These are phyloP conservation scores for Ecdyonurus torrentis DNA, from an alignment of 2,888 invertebrate genomes.

Conservation along the genomic window DNA sequence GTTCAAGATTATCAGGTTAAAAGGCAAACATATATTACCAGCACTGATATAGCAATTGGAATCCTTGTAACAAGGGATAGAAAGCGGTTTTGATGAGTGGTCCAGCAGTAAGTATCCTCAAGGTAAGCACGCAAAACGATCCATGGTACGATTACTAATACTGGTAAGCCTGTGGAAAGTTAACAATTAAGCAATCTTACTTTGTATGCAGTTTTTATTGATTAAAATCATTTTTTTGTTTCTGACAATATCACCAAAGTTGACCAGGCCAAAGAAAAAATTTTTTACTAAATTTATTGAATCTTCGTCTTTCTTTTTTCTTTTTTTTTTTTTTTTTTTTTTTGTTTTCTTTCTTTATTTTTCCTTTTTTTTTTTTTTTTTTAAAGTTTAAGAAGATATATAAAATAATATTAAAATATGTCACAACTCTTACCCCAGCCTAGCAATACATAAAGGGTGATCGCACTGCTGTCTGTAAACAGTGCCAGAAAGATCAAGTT, in stretches of 20 bases:
- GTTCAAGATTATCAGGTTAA: no score
- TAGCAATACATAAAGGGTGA: conserved; percentile 39
- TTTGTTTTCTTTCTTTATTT: no score
- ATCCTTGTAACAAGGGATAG: conserved; percentile 36
- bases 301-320: background rate
- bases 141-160: conserved; percentile 41
- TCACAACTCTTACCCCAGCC: conserved; percentile 58
- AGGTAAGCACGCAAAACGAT: conserved; percentile 30
- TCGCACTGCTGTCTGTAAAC: conserved; percentile 43
- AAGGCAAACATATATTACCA: conserved; percentile 38
- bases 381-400: background rate
- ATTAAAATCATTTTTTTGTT: no score
- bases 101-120: conserved; percentile 43
- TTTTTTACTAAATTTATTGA: no score
- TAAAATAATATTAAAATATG: background rate
- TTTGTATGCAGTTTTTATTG: no score
- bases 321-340: background rate
- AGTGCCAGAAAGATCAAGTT: conserved; percentile 48
- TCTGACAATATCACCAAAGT: no score
- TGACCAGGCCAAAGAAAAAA: no score
- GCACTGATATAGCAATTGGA: conserved; percentile 37
- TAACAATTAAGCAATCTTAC: no score
- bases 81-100: conserved; percentile 26
- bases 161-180: conserved; percentile 37
- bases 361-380: background rate